Conservation (phyloP, 2,113 vertebrate species). For the Pteropus alecto region DNA sequence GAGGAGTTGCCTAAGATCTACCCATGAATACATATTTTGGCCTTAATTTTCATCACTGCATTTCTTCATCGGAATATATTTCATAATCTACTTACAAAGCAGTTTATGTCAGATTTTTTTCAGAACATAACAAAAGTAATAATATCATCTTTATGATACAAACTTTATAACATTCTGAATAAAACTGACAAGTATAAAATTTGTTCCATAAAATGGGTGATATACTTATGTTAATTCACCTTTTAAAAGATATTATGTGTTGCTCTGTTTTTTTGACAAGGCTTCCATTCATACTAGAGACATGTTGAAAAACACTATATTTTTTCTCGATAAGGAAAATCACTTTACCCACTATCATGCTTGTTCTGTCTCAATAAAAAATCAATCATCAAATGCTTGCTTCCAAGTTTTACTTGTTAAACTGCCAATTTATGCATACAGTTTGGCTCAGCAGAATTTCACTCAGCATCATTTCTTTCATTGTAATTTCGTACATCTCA, state of each 20-base stretch:
- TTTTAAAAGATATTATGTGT: constrained; percentile 83
- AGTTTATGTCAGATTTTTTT: constrained; percentile 77
- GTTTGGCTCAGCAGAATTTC: constrained; percentile 78
- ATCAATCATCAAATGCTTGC: constrained; percentile 83
- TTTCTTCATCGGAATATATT: constrained; percentile 77
- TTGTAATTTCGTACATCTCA: constrained; percentile 69
- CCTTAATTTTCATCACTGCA: constrained; percentile 80
- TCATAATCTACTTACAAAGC: constrained; percentile 76
- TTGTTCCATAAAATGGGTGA: constrained; percentile 83
- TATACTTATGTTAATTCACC: constrained; percentile 84
- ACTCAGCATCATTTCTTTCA: constrained; percentile 77
- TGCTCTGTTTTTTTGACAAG: constrained; percentile 83
- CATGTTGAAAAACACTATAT: constrained; percentile 85
- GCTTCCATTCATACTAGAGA: constrained; percentile 81
- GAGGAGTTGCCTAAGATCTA: constrained; percentile 80
- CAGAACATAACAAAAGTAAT: constrained; percentile 79
- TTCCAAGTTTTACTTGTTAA: constrained; percentile 83
- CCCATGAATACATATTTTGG: constrained; percentile 81
- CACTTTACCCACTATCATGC: constrained; percentile 82
- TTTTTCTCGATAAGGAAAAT: constrained; percentile 84
- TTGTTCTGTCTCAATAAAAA: constrained; percentile 84
- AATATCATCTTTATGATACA: constrained; percentile 78
- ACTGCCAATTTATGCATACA: constrained; percentile 82
- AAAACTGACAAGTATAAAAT: constrained; percentile 83
- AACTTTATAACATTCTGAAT: constrained; percentile 83